These are phyloP conservation scores for Esox lucius DNA, from an alignment of 2,797 vertebrate species.

Conservation along the genomic window DNA sequence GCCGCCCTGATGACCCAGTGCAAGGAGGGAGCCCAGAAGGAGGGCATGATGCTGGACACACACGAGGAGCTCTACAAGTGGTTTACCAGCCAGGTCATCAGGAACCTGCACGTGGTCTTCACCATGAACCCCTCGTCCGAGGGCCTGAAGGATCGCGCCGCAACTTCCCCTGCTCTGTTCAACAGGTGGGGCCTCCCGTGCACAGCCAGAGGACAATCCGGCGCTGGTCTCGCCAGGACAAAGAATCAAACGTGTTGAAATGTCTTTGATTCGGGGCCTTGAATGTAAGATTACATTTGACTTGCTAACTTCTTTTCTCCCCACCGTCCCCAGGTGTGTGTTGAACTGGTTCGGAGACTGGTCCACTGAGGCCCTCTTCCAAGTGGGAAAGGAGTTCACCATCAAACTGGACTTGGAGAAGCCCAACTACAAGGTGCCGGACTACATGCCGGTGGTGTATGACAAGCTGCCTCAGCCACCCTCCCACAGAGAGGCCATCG, in stretches of 20 bases:
- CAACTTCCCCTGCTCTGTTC: constrained; percentile 97
- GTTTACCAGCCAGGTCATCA: constrained; percentile 99
- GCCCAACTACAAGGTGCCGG: constrained; percentile 94
- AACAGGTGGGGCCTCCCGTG: constrained; percentile 80
- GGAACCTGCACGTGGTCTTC: constrained; percentile 98
- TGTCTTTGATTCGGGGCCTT: neutral
- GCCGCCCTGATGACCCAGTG: constrained; percentile 98
- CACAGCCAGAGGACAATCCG: too few relatives aligned
- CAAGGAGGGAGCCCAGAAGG: constrained; percentile 98
- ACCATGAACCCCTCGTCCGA: constrained; percentile 99
- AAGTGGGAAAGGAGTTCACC: constrained; percentile 98
- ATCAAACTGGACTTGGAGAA: constrained; percentile 99
- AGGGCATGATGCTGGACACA: constrained; percentile 97
- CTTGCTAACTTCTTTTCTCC: neutral
- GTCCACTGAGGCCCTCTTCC: constrained; percentile 97
- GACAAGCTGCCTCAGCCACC: constrained; percentile 94
- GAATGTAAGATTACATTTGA: neutral
- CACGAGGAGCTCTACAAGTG: constrained; percentile 98
- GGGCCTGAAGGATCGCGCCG: constrained; percentile 96
- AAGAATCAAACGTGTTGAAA: too few relatives aligned
- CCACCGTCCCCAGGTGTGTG: constrained; percentile 81
- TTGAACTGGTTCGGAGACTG: constrained; percentile 99
- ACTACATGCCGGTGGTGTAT: constrained; percentile 97
- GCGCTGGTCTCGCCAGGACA: too few relatives aligned
- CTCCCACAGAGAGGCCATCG: constrained; percentile 93